Percentiles rank a stretch among this genome's conserved stretches.
phyloP scores from a whole-genome alignment of 2,113 vertebrate species.

The Alligator sinensis region DNA sequence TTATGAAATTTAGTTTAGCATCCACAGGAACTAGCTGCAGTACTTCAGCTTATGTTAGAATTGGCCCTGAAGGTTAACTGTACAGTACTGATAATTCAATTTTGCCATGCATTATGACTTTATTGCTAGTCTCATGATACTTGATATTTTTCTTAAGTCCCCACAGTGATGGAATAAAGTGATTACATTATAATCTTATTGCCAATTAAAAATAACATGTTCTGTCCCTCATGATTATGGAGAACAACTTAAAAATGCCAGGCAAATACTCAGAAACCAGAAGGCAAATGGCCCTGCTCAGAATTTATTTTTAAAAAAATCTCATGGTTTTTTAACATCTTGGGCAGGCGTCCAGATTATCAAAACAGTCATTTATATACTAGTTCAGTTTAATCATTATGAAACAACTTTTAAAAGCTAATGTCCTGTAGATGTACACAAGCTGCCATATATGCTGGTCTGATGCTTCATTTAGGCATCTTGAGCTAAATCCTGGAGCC shows the following conservation, averaged over 20 bases:
- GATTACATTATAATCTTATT: constrained; percentile 40
- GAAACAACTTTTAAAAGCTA: not conserved
- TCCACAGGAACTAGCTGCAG: constrained; percentile 24
- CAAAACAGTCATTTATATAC: not conserved
- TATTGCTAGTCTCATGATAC: constrained; percentile 38
- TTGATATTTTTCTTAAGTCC: constrained; percentile 43
- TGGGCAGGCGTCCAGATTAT: not conserved
- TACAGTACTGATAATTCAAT: not conserved
- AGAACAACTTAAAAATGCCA: not conserved
- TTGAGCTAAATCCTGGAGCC: not conserved
- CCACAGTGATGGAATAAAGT: constrained; percentile 32
- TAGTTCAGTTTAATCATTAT: not conserved
- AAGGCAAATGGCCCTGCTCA: not conserved
- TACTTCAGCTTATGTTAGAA: not conserved
- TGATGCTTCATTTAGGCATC: not conserved
- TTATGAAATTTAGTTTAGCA: constrained; percentile 28
- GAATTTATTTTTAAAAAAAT: not conserved
- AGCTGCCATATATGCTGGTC: not conserved
- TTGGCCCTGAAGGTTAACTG: not conserved
- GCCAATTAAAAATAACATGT: constrained; percentile 2
- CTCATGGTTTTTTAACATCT: not conserved
- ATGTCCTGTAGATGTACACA: not conserved
- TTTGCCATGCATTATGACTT: not conserved
- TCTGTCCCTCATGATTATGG: not conserved
- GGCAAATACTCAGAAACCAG: not conserved